Evolutionary conservation across 2,888 invertebrate genomes (phyloP), one percentile per base, ranked within the genome.

Genomic region (Ophioninae sp.): DNA sequence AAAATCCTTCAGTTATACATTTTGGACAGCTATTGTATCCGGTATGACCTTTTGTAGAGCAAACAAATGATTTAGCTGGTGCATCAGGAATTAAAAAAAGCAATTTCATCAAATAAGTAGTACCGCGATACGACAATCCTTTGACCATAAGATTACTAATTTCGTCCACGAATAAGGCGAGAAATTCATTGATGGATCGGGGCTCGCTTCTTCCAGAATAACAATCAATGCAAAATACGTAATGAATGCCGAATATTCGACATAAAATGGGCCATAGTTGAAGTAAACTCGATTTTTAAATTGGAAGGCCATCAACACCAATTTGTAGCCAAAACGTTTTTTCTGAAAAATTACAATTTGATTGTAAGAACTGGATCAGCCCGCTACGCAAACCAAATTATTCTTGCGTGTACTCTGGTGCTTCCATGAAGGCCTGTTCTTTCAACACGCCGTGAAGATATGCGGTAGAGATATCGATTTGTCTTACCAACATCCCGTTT

Each of bases 391-490:
- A 44, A 44, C 22, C 73, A 73, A 73, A 73, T n/a, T n/a, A 23
- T 10, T 85, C 74, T n/a, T 20, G 59, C 2, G 79, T n/a, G 20
- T 23, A 51, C 17, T 82, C 63, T 0, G 82, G 85, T 20, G 75
- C 22, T 59, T 82, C 71, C 71, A 82, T 82, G 56, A 44, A 81
- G 3, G 76, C 65, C 63, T 82, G 68, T 44, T 69, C 63, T 10
- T 79, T 76, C 0, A 84, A 41, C 64, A 64, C 59, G 23, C 81
- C 79, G 30, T 84, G 71, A 9, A 84, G 63, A 59, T 79, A 84
- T n/a, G 84, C 79, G 22, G 84, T 81, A 1, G 58, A 71, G 3
- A 82, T 67, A 51, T 82, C 84, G 17, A 79, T 56, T 44, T 84
- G 79, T 1, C 37, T 51, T 10, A 84, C 51, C 17, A 61, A 13